These are phyloP conservation scores for Sclerodermus sp. DNA, from an alignment of 2,888 invertebrate species.

Conservation along the genomic window DNA sequence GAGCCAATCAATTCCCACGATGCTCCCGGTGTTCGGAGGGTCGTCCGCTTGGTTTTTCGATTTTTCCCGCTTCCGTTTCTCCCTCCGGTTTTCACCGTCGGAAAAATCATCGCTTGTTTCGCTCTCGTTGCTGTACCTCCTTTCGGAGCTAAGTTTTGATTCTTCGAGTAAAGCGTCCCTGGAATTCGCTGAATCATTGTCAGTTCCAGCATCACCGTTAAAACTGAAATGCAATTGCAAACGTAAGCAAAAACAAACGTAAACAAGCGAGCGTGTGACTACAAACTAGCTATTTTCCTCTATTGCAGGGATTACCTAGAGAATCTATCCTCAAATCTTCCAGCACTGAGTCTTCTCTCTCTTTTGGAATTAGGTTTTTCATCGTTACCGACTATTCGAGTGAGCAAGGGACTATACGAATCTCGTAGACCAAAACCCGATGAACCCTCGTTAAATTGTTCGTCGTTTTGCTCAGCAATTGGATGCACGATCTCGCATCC, in stretches of 20 bases:
- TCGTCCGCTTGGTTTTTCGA: slow-evolving; percentile 46
- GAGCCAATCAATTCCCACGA: slow-evolving; percentile 68
- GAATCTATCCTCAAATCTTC: slow-evolving; percentile 48
- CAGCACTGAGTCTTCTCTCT: slow-evolving; percentile 45
- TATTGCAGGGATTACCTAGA: too few relatives aligned
- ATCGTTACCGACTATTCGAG: slow-evolving; percentile 40
- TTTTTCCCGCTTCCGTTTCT: slow-evolving; percentile 33
- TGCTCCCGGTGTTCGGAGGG: slow-evolving; percentile 56
- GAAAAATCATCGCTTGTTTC: slow-evolving; percentile 53
- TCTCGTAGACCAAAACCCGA: slow-evolving; percentile 42
- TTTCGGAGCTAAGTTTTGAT: slow-evolving; percentile 32
- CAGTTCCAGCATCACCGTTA: slow-evolving; percentile 45
- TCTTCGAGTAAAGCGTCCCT: slow-evolving; percentile 52
- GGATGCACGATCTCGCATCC: slow-evolving; percentile 81
- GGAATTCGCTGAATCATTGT: slow-evolving; percentile 50
- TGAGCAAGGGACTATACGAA: slow-evolving; percentile 46
- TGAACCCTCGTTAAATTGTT: slow-evolving; percentile 60
- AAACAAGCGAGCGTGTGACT: too few relatives aligned
- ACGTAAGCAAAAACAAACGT: too few relatives aligned
- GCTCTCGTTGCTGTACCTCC: slow-evolving; percentile 53
- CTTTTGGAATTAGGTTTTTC: slow-evolving; percentile 38
- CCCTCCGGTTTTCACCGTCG: slow-evolving; percentile 43
- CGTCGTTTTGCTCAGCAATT: slow-evolving; percentile 82
- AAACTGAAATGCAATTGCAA: too few relatives aligned
- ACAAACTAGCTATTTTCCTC: too few relatives aligned